Percentiles rank a stretch among this genome's conserved stretches.
Evolutionary conservation across 2,113 vertebrate genomes (phyloP).

Genomic region (Condylura cristata): DNA sequence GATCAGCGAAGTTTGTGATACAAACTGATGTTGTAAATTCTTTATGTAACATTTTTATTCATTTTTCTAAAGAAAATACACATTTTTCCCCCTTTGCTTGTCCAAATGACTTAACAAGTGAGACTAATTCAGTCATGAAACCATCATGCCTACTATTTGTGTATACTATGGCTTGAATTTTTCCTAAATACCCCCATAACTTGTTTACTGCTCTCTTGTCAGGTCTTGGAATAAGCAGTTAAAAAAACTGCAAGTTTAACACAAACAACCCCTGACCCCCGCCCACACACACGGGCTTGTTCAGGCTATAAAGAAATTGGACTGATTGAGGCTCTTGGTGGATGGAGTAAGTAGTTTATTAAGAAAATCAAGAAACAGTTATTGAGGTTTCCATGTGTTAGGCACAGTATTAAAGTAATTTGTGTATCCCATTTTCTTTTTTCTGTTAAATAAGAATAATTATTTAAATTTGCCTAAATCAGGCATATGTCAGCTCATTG

Average conservation of each 20-base stretch:
- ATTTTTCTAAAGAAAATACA: slow-evolving; percentile 59
- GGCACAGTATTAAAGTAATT: slow-evolving; percentile 7
- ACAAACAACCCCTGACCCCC: background rate
- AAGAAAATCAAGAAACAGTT: slow-evolving; percentile 33
- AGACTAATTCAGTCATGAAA: slow-evolving; percentile 13
- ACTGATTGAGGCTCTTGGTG: slow-evolving; percentile 5
- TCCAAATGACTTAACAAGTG: background rate
- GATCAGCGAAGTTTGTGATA: background rate
- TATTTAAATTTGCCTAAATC: slow-evolving; percentile 26
- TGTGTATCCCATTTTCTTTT: background rate
- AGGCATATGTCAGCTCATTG: slow-evolving; percentile 34
- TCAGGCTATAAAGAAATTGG: slow-evolving; percentile 37
- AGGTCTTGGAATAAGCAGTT: slow-evolving; percentile 29
- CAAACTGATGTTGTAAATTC: slow-evolving; percentile 36
- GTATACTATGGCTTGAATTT: background rate
- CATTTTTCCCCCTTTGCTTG: background rate
- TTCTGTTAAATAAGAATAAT: background rate
- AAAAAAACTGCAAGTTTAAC: slow-evolving; percentile 15
- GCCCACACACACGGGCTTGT: background rate
- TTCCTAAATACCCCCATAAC: background rate
- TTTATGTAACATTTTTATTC: background rate
- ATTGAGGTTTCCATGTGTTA: slow-evolving; percentile 13
- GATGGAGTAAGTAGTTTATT: background rate
- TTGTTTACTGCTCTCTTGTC: slow-evolving; percentile 21
- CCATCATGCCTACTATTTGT: background rate